phyloP scores from a whole-genome alignment of 2,888 invertebrate genomes.

The Chymomyza procnemis region DNA sequence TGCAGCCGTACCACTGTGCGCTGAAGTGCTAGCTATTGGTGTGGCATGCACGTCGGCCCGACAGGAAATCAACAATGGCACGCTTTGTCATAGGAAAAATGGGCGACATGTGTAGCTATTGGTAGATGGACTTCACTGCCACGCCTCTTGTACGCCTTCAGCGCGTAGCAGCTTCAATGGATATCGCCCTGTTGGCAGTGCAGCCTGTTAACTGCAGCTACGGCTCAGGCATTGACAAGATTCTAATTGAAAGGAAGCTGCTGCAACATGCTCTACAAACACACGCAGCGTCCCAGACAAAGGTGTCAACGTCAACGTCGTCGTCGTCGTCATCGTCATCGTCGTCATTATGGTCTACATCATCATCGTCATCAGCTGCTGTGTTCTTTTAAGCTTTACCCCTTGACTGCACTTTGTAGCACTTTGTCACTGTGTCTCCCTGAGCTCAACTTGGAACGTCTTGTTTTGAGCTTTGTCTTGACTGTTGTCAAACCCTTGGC shows the following conservation, averaged over 20 bases:
- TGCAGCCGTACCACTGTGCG: neutral
- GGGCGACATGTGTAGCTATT: slow-evolving; percentile 29
- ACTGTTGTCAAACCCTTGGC: neutral
- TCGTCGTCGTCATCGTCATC: neutral
- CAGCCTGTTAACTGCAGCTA: slow-evolving; percentile 25
- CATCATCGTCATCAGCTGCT: no score
- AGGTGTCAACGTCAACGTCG: slow-evolving; percentile 31
- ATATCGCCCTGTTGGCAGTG: neutral
- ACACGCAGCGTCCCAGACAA: slow-evolving; percentile 18
- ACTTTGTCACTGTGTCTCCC: neutral
- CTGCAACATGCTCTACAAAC: slow-evolving; percentile 4
- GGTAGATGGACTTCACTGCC: neutral
- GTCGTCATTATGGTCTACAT: neutral
- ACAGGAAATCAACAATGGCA: slow-evolving; percentile 56
- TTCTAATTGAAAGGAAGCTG: slow-evolving; percentile 54
- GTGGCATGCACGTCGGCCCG: slow-evolving; percentile 10
- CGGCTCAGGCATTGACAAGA: slow-evolving; percentile 41
- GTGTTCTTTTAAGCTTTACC: neutral
- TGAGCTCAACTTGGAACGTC: neutral
- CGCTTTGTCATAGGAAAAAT: slow-evolving; percentile 53
- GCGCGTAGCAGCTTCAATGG: neutral
- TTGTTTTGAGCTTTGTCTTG: neutral
- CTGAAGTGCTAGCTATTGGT: slow-evolving; percentile 36
- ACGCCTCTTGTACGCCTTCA: neutral
- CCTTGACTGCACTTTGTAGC: no score